Evolutionary conservation across 2,888 invertebrate genomes (phyloP), one percentile per base, ranked within the genome.

Genomic region (Pandemis cinnamomeana): DNA sequence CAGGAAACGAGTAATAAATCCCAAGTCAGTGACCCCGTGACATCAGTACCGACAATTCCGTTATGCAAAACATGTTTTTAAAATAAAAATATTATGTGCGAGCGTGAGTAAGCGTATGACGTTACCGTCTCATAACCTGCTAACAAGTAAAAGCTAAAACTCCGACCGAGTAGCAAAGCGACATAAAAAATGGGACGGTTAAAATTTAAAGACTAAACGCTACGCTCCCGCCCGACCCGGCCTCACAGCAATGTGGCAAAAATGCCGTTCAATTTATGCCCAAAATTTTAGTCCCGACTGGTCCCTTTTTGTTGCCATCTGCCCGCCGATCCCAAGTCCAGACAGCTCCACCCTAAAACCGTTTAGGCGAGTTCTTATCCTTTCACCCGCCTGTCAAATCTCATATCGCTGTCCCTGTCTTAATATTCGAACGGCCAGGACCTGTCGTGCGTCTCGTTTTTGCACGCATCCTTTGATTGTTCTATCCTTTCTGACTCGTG

Each of bases 301-400:
- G 88, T 90, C 91, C 91, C 92, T 93, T 93, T 93, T 92, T 93
- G 92, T 91, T 90, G 84, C 89, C 93, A 94, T 93, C 93, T 93
- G 93, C 93, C 89, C 88, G 87, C 86, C 87, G 87, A 86, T 85
- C 84, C 88, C 72, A 88, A 89, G 85, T 91, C 92, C 92, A 93
- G 92, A 93, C 93, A 91, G 91, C 94, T 93, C 94, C 94, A 93
- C 94, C 94, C 94, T 93, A 92, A 92, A 93, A 92, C 91, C 87
- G 90, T 91, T 93, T 92, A 91, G 87, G 87, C 84, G 83, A 85
- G 84, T 88, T 89, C 89, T 85, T 89, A 88, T 87, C 87, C 91
- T 84, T 89, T 93, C 91, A 83, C 91, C 87, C 93, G 81, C 86
- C 80, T 82, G 86, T 87, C 87, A 87, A 86, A 87, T 86, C 82